A percentile compares a stretch with the other conserved stretches of the same genome.
These are phyloP conservation scores for Polymixis flavicincta DNA, from an alignment of 2,888 invertebrate genomes.

Conservation along the genomic window DNA sequence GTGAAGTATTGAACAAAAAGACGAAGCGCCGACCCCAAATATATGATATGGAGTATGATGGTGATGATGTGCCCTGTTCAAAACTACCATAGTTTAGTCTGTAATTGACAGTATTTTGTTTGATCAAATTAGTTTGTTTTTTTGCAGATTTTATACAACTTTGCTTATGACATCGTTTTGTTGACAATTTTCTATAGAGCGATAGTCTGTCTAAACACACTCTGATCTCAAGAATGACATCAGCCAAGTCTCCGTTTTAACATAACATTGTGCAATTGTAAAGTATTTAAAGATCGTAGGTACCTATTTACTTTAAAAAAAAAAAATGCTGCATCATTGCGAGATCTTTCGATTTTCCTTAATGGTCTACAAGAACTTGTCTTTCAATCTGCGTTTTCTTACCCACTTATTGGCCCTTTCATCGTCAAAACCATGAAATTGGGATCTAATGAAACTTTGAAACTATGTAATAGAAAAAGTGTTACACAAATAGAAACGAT, in stretches of 20 bases:
- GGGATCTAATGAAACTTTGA: slow-evolving; percentile 47
- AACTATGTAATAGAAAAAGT: slow-evolving; percentile 39
- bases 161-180: neutral
- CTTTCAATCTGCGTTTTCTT: slow-evolving; percentile 36
- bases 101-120: too few species aligned
- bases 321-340: slow-evolving; percentile 55
- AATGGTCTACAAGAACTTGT: slow-evolving; percentile 36
- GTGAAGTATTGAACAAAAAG: too few species aligned
- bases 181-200: neutral
- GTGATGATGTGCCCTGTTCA: too few species aligned
- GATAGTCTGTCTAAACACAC: neutral
- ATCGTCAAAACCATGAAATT: slow-evolving; percentile 58
- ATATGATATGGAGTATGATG: too few species aligned
- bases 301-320: slow-evolving; percentile 6
- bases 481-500: slow-evolving; percentile 27
- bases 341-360: slow-evolving; percentile 45
- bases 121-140: neutral
- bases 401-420: slow-evolving; percentile 39
- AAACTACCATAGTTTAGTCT: neutral
- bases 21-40: too few species aligned
- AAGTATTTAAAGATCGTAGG: slow-evolving; percentile 24
- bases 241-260: slow-evolving; percentile 16
- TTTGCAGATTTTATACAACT: neutral
- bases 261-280: slow-evolving; percentile 50
- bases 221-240: slow-evolving; percentile 8